Base-by-base conservation (phyloP, 1,140 invertebrate species). In the Amyelois transitella region DNA sequence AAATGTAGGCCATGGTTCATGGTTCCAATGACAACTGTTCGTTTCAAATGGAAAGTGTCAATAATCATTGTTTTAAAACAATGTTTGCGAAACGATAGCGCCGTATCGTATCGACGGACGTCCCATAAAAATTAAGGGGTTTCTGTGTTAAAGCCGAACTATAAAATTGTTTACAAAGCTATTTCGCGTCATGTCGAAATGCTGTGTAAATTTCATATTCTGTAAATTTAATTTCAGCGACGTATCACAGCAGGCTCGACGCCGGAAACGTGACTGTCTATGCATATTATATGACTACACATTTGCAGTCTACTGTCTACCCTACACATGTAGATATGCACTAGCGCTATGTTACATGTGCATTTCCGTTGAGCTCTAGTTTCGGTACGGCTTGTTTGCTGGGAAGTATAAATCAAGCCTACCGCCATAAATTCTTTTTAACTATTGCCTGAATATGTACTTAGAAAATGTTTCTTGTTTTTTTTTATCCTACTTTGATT, bases 341-440 rank as follows among this genome's bases (percentile, higher is more conserved):
- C n/a, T 21, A 6, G 50, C 28, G 18, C 50, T 32, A 47, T 22
- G 51, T 21, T 22, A 53, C 51, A 49, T 53, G 51, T 59, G 44
- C 45, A 54, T 63, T 56, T 76, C 66, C 63, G 62, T 38, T 48
- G 51, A 63, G 62, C 61, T 59, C 60, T 64, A 69, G 60, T 73
- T 73, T 57, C 55, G 64, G 59, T 60, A 62, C 51, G 52, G 48
- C 20, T 53, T 51, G 52, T 60, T 47, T 47, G 53, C 54, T 62
- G 51, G 24, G 52, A n/a, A 14, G 47, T 56, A 62, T 53, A 64
- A 67, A 61, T 66, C 53, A 58, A 55, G 51, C 60, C n/a, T 44
- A 12, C n/a, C 6, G 32, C 32, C 1, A 38, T 38, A 38, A 38
- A 38, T 38, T 38, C 5, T 38, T 38, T 38, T 38, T 2, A 38